Conservation (phyloP, 2,888 invertebrate genomes). For the Philonicus albiceps region DNA sequence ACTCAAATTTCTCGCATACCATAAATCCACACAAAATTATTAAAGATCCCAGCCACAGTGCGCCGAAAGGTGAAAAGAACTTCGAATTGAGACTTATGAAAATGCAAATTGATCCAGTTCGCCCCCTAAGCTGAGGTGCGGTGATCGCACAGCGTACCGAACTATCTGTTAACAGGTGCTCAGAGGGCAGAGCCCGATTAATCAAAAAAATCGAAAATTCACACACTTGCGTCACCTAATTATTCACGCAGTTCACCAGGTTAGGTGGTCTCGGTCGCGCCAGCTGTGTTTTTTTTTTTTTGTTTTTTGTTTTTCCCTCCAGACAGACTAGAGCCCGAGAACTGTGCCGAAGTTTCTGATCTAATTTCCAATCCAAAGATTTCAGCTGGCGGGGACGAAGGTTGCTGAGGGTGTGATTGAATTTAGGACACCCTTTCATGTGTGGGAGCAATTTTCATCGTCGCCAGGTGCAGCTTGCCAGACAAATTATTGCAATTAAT, state of each 20-base stretch:
- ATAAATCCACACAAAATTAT: not conserved
- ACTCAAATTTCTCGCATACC: not conserved
- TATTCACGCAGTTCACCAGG: constrained; percentile 18
- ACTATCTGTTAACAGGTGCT: not conserved
- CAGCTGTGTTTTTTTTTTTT: not conserved
- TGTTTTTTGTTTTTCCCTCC: not conserved
- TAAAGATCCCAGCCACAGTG: not conserved
- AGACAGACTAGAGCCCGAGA: not conserved
- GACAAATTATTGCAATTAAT: not conserved
- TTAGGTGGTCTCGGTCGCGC: not conserved
- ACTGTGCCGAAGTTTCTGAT: not conserved
- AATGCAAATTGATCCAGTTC: not conserved
- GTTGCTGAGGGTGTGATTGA: not conserved
- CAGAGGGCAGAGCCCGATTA: not conserved
- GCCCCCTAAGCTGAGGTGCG: not conserved
- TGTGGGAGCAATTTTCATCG: not conserved
- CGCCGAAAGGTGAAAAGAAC: not conserved
- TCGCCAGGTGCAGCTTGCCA: not conserved
- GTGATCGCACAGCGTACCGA: not conserved
- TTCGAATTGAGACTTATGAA: not conserved
- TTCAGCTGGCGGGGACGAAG: not conserved
- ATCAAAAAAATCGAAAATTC: not conserved
- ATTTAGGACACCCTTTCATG: constrained; percentile 18
- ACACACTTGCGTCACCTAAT: constrained; percentile 39
- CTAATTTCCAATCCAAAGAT: not conserved